phyloP scores from a whole-genome alignment of 2,113 vertebrate genomes.

The Paramormyrops kingsleyae region DNA sequence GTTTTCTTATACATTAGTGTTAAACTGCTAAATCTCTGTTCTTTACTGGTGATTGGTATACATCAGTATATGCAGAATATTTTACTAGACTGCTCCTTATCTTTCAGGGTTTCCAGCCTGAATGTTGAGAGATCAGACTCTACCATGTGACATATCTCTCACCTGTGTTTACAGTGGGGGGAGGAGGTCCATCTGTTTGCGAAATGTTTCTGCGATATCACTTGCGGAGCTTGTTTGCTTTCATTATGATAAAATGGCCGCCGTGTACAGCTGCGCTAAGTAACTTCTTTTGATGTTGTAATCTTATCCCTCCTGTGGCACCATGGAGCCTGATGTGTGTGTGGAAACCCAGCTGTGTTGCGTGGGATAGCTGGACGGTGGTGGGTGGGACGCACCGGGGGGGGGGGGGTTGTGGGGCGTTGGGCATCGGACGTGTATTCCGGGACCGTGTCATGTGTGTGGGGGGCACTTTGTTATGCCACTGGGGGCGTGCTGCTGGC shows the following conservation, averaged over 20 bases:
- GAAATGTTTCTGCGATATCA: background rate
- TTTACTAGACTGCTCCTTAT: background rate
- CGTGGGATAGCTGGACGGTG: constrained; percentile 1
- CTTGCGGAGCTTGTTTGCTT: constrained; percentile 21
- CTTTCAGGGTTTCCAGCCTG: background rate
- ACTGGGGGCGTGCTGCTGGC: constrained; percentile 1
- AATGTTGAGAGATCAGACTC: background rate
- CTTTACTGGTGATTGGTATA: background rate
- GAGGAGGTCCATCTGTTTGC: background rate
- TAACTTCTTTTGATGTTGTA: constrained; percentile 27
- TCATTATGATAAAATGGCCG: background rate
- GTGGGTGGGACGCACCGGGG: constrained; percentile 13
- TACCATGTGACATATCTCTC: background rate
- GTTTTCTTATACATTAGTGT: background rate
- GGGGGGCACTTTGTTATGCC: background rate
- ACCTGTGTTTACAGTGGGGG: background rate
- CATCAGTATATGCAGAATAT: background rate
- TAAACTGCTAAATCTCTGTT: background rate
- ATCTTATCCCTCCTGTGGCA: constrained; percentile 13
- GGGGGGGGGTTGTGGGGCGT: constrained; percentile 8
- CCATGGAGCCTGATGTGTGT: constrained; percentile 22
- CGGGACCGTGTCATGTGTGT: background rate
- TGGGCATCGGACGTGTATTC: background rate
- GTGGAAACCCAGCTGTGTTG: constrained; percentile 32
- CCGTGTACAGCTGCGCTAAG: constrained; percentile 14